These are phyloP conservation scores for Gallinago undulata DNA, from an alignment of 2,113 vertebrate species.

Conservation along the genomic window DNA sequence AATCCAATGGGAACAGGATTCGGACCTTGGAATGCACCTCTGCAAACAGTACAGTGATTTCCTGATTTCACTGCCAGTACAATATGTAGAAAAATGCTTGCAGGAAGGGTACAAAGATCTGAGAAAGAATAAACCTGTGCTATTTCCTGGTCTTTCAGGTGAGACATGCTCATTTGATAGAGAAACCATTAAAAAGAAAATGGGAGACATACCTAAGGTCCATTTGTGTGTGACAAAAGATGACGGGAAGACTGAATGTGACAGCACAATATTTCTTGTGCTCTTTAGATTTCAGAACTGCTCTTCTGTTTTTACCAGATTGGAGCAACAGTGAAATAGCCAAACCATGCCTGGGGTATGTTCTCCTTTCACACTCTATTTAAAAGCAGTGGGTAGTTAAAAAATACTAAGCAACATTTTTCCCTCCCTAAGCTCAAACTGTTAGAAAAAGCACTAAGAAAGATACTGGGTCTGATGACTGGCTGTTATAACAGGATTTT, in stretches of 20 bases:
- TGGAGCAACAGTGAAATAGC: neutral
- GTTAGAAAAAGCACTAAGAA: neutral
- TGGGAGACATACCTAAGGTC: neutral
- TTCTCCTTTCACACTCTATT: neutral
- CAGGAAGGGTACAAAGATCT: neutral
- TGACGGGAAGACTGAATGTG: neutral
- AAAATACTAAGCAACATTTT: neutral
- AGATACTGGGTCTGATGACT: neutral
- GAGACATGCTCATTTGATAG: neutral
- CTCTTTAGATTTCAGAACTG: neutral
- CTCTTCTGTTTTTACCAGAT: neutral
- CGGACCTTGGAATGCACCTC: slow-evolving; percentile 4
- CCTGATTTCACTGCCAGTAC: slow-evolving; percentile 40
- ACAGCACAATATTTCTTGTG: neutral
- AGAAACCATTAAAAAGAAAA: slow-evolving; percentile 1
- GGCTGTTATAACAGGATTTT: slow-evolving; percentile 1
- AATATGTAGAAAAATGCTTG: neutral
- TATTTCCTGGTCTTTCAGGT: neutral
- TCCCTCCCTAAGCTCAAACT: neutral
- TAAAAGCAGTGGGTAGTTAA: neutral
- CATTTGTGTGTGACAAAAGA: neutral
- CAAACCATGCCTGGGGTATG: neutral
- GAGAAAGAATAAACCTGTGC: slow-evolving; percentile 22
- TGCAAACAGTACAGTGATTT: neutral
- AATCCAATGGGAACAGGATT: neutral